These are phyloP conservation scores for Hippoglossus stenolepis DNA, from an alignment of 2,113 vertebrate genomes.

Conservation along the genomic window DNA sequence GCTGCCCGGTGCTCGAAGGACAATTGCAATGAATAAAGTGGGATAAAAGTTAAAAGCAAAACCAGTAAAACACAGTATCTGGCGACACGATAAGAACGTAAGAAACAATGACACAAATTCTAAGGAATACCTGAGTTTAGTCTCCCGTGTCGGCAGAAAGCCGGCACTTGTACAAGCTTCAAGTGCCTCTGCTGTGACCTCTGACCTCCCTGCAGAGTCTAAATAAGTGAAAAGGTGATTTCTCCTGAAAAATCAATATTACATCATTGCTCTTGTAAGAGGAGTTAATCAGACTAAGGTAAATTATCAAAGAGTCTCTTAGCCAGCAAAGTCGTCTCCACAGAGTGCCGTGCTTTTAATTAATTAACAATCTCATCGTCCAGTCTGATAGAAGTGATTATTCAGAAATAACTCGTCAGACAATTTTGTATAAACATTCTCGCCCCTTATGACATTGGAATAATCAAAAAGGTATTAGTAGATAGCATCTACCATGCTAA, in stretches of 20 bases:
- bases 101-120: neutral
- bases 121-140: neutral
- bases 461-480: slow-evolving; percentile 27
- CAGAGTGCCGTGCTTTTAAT: slow-evolving; percentile 7
- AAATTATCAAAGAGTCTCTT: neutral
- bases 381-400: slow-evolving; percentile 20
- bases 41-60: neutral
- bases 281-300: neutral
- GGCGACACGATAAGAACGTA: neutral
- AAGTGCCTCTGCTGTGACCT: slow-evolving; percentile 36
- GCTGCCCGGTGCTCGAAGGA: slow-evolving; percentile 12
- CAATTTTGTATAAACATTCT: slow-evolving; percentile 27
- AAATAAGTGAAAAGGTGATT: slow-evolving; percentile 12
- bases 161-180: neutral
- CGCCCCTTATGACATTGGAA: slow-evolving; percentile 10
- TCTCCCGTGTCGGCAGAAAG: slow-evolving; percentile 7
- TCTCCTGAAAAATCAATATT: slow-evolving; percentile 35
- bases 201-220: slow-evolving; percentile 33
- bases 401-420: slow-evolving; percentile 16
- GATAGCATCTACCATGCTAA: slow-evolving; percentile 4
- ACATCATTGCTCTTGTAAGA: neutral
- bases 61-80: neutral
- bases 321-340: neutral
- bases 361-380: slow-evolving; percentile 29
- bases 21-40: slow-evolving; percentile 39